phyloP scores from a whole-genome alignment of 2,113 vertebrate species.

The Alouatta palliata region DNA sequence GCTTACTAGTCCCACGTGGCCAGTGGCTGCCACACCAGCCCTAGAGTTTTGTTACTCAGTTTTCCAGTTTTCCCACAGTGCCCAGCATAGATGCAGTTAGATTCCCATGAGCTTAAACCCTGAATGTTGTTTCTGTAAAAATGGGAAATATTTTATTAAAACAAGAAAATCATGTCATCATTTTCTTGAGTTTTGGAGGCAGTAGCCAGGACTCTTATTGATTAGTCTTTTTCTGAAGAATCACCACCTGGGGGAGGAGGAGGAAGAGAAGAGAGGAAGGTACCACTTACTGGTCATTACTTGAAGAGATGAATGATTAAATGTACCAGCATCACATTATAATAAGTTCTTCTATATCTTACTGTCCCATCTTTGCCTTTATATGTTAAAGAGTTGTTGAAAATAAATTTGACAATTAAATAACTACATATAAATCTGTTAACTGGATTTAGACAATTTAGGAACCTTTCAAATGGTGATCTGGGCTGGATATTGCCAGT shows the following conservation, averaged over 20 bases:
- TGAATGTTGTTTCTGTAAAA: not conserved
- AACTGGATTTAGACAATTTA: conserved; percentile 19
- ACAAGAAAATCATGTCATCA: not conserved
- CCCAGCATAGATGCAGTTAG: not conserved
- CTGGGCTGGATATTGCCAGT: not conserved
- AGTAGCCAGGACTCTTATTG: not conserved
- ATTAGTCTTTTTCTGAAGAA: not conserved
- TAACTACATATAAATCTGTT: not conserved
- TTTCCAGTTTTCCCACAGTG: not conserved
- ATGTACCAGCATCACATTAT: not conserved
- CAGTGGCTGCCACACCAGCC: rapidly evolving
- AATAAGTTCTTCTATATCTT: not conserved
- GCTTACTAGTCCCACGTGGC: not conserved
- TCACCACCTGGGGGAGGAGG: not conserved
- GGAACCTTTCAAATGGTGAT: not conserved
- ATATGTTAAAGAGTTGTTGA: not conserved
- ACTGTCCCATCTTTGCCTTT: not conserved
- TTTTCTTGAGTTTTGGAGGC: not conserved
- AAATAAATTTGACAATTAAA: conserved; percentile 2
- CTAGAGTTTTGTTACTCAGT: not conserved
- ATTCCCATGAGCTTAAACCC: not conserved
- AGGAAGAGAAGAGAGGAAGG: not conserved
- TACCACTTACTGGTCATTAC: not conserved
- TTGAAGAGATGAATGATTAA: not conserved
- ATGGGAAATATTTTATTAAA: not conserved